Conservation (phyloP, 2,113 vertebrate genomes). For the Enhydra lutris region DNA sequence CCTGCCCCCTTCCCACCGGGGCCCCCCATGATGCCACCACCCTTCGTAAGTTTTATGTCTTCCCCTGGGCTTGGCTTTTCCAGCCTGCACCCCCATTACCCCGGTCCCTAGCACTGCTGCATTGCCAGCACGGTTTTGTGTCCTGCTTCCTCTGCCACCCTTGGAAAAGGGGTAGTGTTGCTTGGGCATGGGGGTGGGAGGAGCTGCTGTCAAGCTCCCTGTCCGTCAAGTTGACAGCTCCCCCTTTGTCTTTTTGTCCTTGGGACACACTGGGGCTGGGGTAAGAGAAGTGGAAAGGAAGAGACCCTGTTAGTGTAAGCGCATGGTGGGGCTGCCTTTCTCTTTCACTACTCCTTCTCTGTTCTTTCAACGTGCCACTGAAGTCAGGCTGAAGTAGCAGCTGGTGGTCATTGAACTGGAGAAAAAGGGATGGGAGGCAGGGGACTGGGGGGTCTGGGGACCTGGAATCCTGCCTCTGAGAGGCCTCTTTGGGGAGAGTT, state of each 20-base stretch:
- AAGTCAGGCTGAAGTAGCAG: slow-evolving; percentile 32
- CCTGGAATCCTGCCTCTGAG: slow-evolving; percentile 23
- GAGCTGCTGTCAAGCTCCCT: background rate
- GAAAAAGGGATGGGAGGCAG: slow-evolving; percentile 25
- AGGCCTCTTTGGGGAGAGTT: slow-evolving; percentile 32
- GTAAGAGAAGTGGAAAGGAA: background rate
- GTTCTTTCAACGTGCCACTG: slow-evolving; percentile 25
- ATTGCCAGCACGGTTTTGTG: slow-evolving; percentile 28
- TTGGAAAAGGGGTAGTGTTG: slow-evolving; percentile 61
- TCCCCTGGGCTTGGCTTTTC: slow-evolving; percentile 71
- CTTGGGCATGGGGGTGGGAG: slow-evolving; percentile 44
- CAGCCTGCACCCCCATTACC: slow-evolving; percentile 55
- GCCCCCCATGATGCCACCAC: slow-evolving; percentile 83
- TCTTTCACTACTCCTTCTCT: slow-evolving; percentile 60
- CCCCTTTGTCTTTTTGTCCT: slow-evolving; percentile 47
- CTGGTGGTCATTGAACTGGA: slow-evolving; percentile 14
- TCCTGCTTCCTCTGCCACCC: background rate
- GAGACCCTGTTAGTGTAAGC: slow-evolving; percentile 23
- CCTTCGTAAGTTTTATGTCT: slow-evolving; percentile 81
- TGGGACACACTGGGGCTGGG: slow-evolving; percentile 23
- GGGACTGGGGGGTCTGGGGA: background rate
- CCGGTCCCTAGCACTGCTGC: slow-evolving; percentile 56
- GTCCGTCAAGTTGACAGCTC: background rate
- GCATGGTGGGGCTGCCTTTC: slow-evolving; percentile 14
- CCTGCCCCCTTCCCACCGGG: slow-evolving; percentile 80